A percentile compares a stretch with the other conserved stretches of the same genome.
Evolutionary conservation across 2,888 invertebrate species (phyloP).

Genomic region (Drosophila rellima): DNA sequence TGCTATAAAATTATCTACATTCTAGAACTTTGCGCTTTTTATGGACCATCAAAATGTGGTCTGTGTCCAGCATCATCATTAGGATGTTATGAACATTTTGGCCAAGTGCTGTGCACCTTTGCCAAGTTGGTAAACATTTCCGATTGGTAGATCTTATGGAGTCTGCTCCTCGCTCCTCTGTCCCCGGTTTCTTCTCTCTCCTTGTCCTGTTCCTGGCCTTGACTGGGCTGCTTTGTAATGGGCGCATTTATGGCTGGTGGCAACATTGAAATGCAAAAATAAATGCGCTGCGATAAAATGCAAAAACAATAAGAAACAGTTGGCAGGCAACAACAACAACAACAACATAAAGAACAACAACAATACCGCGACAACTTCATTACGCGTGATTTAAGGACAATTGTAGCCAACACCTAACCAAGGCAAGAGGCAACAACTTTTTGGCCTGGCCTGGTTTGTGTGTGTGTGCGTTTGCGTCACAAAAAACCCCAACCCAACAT

Average conservation of each 20-base stretch:
- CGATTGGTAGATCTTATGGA: slow-evolving; percentile 19
- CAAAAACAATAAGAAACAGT: slow-evolving; percentile 71
- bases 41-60: slow-evolving; percentile 13
- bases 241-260: slow-evolving; percentile 47
- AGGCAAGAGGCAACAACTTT: slow-evolving; percentile 31
- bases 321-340: slow-evolving; percentile 9
- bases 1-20: slow-evolving; percentile 2
- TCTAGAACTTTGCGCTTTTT: slow-evolving; percentile 1
- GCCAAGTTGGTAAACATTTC: slow-evolving; percentile 20
- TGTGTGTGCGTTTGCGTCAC: slow-evolving; percentile 32
- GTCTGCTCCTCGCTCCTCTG: neutral
- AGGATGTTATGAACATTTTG: neutral
- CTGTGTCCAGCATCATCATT: slow-evolving; percentile 9
- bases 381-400: slow-evolving; percentile 84
- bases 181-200: neutral
- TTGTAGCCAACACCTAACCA: slow-evolving; percentile 77
- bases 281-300: slow-evolving; percentile 81
- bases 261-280: slow-evolving; percentile 79
- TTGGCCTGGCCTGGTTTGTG: slow-evolving; percentile 20
- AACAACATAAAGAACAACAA: slow-evolving; percentile 44
- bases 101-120: slow-evolving; percentile 16
- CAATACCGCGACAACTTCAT: slow-evolving; percentile 79
- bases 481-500: slow-evolving; percentile 21
- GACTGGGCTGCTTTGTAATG: slow-evolving; percentile 40
- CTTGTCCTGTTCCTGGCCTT: neutral